Percentiles rank a stretch among this genome's conserved stretches.
These are phyloP conservation scores for Tipula vernalis DNA, from an alignment of 2,888 invertebrate species.

Conservation along the genomic window DNA sequence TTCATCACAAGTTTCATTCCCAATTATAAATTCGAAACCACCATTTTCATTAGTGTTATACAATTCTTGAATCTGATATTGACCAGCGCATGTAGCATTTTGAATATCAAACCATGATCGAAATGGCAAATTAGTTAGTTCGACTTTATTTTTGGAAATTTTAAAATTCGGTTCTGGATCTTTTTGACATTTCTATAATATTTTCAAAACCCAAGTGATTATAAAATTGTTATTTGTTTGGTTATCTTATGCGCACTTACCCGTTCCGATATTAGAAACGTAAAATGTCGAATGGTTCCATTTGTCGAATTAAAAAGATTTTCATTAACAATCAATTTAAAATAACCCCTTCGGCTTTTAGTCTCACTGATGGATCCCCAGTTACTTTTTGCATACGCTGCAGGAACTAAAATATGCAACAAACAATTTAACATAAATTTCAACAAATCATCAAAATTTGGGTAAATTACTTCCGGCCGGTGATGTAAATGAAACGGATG, in stretches of 20 bases:
- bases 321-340: slow-evolving; percentile 29
- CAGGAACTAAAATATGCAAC: background rate
- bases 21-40: slow-evolving; percentile 24
- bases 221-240: too few species aligned
- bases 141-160: slow-evolving; percentile 24
- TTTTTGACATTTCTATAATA: slow-evolving; percentile 22
- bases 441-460: background rate
- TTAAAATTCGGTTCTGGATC: slow-evolving; percentile 25
- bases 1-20: slow-evolving; percentile 27
- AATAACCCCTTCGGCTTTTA: slow-evolving; percentile 29
- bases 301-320: slow-evolving; percentile 26
- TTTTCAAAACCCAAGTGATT: too few species aligned
- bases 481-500: background rate
- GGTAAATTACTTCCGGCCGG: background rate
- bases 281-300: slow-evolving; percentile 35
- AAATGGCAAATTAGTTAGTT: slow-evolving; percentile 30
- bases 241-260: too few species aligned
- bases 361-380: slow-evolving; percentile 16
- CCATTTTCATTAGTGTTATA: too few species aligned
- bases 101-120: slow-evolving; percentile 25
- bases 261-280: slow-evolving; percentile 34
- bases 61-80: slow-evolving; percentile 34
- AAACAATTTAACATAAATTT: background rate
- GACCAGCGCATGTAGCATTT: slow-evolving; percentile 22
- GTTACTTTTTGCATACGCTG: background rate